Evolutionary conservation across 92 coral and sea anemone genomes (phyloP), one percentile per base, ranked within the genome.

Genomic region (Phymanthus crucifer): DNA sequence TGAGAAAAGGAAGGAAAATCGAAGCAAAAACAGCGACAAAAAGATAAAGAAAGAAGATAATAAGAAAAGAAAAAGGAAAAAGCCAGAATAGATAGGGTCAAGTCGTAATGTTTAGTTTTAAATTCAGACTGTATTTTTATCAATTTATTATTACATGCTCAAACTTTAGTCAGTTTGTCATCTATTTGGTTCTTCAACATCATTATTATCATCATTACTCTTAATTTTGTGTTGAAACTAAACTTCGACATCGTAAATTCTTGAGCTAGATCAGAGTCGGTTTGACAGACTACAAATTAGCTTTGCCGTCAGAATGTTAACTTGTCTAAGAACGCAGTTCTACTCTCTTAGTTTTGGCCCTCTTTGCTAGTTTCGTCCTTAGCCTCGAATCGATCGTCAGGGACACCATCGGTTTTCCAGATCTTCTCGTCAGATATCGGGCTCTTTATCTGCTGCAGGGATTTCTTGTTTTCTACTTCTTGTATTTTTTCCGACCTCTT

Each of bases 11-110:
- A 48, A 33, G 34, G 26, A 56, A 38, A 73, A 74, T 40, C 24
- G 37, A 38, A 27, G 23, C 21, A 45, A 27, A 17, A 14, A 32
- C 6, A 24, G 18, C 1, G 75, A 35, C 27, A 8, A 14, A 45
- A 34, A 61, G 13, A 3, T 27, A 21, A 72, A n/a, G 13, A 38
- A 45, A 24, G 61, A 33, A 40, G 9, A 34, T 40, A 38, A 13
- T 9, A 72, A 43, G 76, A 72, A 72, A 72, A 72, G 6, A 36
- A 72, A 61, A 27, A 8, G 19, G 11, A 61, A 27, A 61, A 61
- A 24, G 68, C 8, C 13, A 3, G 29, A 27, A 61, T n/a, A 24
- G 36, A 17, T 24, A 61, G 2, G 68, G 3, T 54, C n/a, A n/a
- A n/a, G 4, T 19, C n/a, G 27, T 19, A 54, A 21, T 3, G 6